Evolutionary conservation across 2,113 vertebrate genomes (phyloP), one percentile per base, ranked within the genome.

Genomic region (Pedionomus torquatus): DNA sequence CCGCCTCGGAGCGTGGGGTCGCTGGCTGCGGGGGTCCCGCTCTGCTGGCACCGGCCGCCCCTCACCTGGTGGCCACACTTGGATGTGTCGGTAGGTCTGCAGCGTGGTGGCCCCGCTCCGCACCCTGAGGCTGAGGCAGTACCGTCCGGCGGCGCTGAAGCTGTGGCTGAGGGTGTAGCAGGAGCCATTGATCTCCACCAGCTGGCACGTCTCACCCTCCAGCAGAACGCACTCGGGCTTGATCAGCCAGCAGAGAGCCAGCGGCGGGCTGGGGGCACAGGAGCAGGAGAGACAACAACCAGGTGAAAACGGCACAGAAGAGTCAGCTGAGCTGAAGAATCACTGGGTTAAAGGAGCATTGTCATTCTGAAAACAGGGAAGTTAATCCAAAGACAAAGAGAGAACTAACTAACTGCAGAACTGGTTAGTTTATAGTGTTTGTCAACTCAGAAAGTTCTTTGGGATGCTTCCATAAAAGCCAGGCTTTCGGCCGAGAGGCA

Each of bases 201-300:
- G 96, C 7, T 98, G 98, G 97, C 99, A 99, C 37, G 98, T 97
- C 3, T 93, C 96, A 10, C 83, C 94, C 49, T 80, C 55, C 5
- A 98, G 97, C 0, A 97, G 97, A 17, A 97, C 72, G 52, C 99
- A 99, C 64, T 98, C 97, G 0, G 97, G 51, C 90, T 99, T 98
- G 72, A 99, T 98, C 11, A 97, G 97, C 99, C 99, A 99, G 96
- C 99, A 99, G 24, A 99, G 65, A 1, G 97, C 98, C 71, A 99
- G 97, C 0, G 99, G 99, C 1, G 98, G 98, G 95, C 99, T 99
- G 82, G 9, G 51, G 87, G 2, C 48, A 37, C 25, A 30, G 28
- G 8, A 6, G 16, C 28, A 17, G 15, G 26, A 49, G 26, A 54
- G 3, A 20, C 33, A 65, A 41, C 23, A 25, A 44, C 43, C 49